Conservation (phyloP, 1,140 invertebrate genomes). For the Bombus superbus region DNA sequence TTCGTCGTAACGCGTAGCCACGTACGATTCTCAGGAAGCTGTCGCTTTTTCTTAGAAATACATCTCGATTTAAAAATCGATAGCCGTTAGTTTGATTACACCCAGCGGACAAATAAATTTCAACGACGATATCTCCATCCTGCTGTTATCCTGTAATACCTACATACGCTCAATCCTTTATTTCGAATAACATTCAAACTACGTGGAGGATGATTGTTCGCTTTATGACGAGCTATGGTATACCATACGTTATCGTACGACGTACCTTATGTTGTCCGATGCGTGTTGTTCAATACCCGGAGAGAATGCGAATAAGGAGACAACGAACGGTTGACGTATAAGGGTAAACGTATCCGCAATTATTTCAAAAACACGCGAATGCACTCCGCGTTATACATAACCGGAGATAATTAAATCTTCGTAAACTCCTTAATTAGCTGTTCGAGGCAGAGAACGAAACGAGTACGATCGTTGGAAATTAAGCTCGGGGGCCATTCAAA, state of each 20-base stretch:
- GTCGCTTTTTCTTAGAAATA: not conserved
- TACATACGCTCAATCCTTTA: too few relatives aligned
- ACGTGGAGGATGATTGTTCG: not conserved
- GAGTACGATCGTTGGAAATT: constrained; percentile 37
- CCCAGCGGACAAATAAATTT: not conserved
- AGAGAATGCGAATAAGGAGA: not conserved
- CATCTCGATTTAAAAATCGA: too few relatives aligned
- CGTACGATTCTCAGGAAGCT: too few relatives aligned
- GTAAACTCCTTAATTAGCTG: not conserved
- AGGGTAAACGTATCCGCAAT: not conserved
- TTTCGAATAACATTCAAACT: not conserved
- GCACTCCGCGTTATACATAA: not conserved
- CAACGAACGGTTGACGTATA: not conserved
- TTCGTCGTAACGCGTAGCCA: not conserved
- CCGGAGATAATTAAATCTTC: constrained; percentile 13
- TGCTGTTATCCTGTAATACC: not conserved
- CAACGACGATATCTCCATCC: not conserved
- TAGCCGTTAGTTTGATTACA: not conserved
- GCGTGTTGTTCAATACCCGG: not conserved
- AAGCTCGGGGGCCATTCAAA: not conserved
- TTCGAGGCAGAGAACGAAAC: constrained; percentile 15
- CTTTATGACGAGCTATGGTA: not conserved
- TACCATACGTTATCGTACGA: not conserved
- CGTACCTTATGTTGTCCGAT: not conserved
- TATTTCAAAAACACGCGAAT: constrained; percentile 6